phyloP scores from a whole-genome alignment of 2,888 invertebrate species.

The Drosophila stalkeri region DNA sequence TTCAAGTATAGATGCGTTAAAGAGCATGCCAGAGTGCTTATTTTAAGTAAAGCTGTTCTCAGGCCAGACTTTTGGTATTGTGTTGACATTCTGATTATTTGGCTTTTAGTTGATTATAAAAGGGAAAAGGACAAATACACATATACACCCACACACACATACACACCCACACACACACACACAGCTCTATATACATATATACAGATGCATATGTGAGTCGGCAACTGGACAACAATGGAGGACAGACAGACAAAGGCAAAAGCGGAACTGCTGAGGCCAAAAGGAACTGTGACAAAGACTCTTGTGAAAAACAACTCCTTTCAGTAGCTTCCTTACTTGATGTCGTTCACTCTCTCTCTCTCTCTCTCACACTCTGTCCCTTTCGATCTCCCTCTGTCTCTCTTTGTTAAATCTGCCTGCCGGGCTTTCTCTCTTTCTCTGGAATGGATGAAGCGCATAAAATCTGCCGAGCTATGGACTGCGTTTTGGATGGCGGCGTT shows the following conservation, averaged over 20 bases:
- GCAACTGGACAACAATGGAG: slow-evolving; percentile 51
- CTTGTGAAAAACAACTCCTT: slow-evolving; percentile 45
- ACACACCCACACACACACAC: not conserved
- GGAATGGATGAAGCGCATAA: slow-evolving; percentile 47
- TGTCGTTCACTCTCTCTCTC: slow-evolving; percentile 6
- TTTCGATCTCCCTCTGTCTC: slow-evolving; percentile 10
- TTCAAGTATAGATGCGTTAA: not conserved
- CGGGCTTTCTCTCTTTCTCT: slow-evolving; percentile 15
- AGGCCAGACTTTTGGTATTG: slow-evolving; percentile 41
- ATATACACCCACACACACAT: slow-evolving; percentile 4
- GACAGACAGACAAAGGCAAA: slow-evolving; percentile 46
- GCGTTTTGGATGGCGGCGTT: slow-evolving; percentile 24
- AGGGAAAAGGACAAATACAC: slow-evolving; percentile 31
- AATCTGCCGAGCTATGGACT: slow-evolving; percentile 30
- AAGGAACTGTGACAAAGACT: slow-evolving; percentile 60
- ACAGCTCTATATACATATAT: not conserved
- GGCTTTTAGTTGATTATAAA: slow-evolving; percentile 77
- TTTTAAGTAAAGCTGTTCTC: slow-evolving; percentile 5
- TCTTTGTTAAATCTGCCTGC: slow-evolving; percentile 47
- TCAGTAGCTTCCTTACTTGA: slow-evolving; percentile 28
- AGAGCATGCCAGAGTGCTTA: slow-evolving; percentile 28
- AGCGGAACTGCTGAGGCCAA: slow-evolving; percentile 49
- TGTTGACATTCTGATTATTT: slow-evolving; percentile 75
- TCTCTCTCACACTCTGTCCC: slow-evolving; percentile 1
- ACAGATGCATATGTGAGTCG: slow-evolving; percentile 23